Evolutionary conservation across 1,140 invertebrate species (phyloP).

Genomic region (Latrodectus geometricus): DNA sequence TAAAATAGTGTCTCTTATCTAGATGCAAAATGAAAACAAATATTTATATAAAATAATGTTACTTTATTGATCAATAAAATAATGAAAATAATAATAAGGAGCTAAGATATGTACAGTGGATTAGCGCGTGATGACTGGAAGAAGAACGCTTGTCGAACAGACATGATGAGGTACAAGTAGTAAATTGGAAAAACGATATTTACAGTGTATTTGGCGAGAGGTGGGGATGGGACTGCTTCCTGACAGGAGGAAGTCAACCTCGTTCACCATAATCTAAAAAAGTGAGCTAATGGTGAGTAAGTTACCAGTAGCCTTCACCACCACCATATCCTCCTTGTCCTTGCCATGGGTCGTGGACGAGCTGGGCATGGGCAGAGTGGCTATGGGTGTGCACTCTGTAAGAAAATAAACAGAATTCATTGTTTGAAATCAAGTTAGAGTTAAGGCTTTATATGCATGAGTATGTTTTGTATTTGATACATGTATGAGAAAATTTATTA

Average conservation of each 20-base stretch:
- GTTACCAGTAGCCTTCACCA: conserved; percentile 14
- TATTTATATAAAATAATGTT: conserved; percentile 1
- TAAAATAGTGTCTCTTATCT: no score
- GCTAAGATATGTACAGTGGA: conserved; percentile 38
- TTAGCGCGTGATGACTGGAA: conserved; percentile 33
- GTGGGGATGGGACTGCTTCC: not conserved
- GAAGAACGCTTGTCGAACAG: not conserved
- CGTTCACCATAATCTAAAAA: conserved; percentile 21
- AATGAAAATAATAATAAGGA: conserved; percentile 2
- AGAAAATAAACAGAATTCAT: not conserved
- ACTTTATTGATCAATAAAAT: conserved; percentile 52
- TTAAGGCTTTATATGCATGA: not conserved
- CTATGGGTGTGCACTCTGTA: conserved; percentile 47
- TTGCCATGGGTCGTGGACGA: conserved; percentile 29
- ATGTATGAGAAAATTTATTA: not conserved
- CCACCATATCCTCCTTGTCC: conserved; percentile 28
- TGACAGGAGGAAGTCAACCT: not conserved
- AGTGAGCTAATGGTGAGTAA: not conserved
- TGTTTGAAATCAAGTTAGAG: not conserved
- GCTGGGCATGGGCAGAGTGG: conserved; percentile 45
- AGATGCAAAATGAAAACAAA: no score
- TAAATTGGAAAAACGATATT: conserved; percentile 53
- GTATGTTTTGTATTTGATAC: not conserved
- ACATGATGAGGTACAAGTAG: conserved; percentile 41
- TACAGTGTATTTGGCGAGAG: conserved; percentile 21